Base-by-base conservation (phyloP, 1,140 invertebrate species). In the Melanaphis sacchari region DNA sequence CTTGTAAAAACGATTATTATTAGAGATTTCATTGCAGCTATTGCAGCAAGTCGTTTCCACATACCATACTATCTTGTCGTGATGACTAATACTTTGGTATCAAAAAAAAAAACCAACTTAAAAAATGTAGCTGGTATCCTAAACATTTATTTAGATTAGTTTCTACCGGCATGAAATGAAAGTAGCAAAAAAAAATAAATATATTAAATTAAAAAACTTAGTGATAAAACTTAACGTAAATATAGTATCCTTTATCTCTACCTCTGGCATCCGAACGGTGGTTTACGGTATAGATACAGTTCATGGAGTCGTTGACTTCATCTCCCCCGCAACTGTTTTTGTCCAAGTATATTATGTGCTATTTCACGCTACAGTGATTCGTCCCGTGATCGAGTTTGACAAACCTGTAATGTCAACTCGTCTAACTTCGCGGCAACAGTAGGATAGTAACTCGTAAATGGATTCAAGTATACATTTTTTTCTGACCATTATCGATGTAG, bases 341-440 rank as follows among this genome's bases (percentile, higher is more conserved):
- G 5, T 52, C 52, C 24, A 52, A 6, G 4, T 76, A 76, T n/a
- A 76, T 18, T 76, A 76, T 76, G 15, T n/a, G 31, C 59, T 76
- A n/a, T 76, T 76, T 76, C 59, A 21, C 8, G 31, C n/a, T 76
- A 15, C 31, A 76, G 31, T n/a, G 31, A n/a, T 76, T 76, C 59
- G 59, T 76, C n/a, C 59, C 15, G 11, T n/a, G 31, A 76, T 76
- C 31, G n/a, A 15, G n/a, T n/a, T 66, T 76, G 31, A 36, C 59
- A 76, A 76, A 76, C 59, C 59, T 76, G n/a, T 76, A 76, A 76
- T 76, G 59, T n/a, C 59, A 76, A 76, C 59, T 76, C n/a, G 59
- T 76, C 59, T 76, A 18, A 76, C 59, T 76, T n/a, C 31, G 5
- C 15, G 0, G 5, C 15, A 76, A 76, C 15, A 66, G 26, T 31